Evolutionary conservation across 2,113 vertebrate species (phyloP).

Genomic region (Syngnathus typhle): DNA sequence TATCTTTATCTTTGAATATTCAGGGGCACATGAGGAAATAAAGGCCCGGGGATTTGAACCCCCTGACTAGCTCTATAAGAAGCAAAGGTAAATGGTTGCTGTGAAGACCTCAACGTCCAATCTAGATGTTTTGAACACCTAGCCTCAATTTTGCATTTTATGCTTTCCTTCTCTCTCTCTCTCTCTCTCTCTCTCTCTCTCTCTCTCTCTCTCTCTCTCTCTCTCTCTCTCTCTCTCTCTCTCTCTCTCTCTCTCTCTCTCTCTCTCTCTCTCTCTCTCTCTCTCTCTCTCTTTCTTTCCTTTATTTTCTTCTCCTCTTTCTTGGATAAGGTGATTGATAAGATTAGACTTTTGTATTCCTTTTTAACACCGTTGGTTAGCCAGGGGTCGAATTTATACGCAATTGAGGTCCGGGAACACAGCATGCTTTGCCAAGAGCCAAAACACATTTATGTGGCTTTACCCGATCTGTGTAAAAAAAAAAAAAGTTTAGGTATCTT

Average conservation of each 20-base stretch:
- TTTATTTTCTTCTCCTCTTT: slow-evolving; percentile 34
- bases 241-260: slow-evolving; percentile 55
- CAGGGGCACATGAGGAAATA: slow-evolving; percentile 79
- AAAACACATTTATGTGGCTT: neutral
- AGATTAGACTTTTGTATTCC: slow-evolving; percentile 4
- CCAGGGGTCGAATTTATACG: slow-evolving; percentile 71
- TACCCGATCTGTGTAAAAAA: slow-evolving; percentile 17
- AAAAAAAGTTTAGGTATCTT: slow-evolving; percentile 12
- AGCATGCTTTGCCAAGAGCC: slow-evolving; percentile 44
- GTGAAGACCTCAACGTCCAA: slow-evolving; percentile 70
- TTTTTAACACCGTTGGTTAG: slow-evolving; percentile 51
- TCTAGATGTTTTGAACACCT: slow-evolving; percentile 68
- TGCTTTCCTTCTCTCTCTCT: slow-evolving; percentile 53
- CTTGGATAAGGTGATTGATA: slow-evolving; percentile 8
- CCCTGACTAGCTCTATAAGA: slow-evolving; percentile 76
- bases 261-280: slow-evolving; percentile 53
- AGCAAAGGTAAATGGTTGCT: slow-evolving; percentile 76
- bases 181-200: too few relatives aligned
- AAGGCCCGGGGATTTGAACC: slow-evolving; percentile 76
- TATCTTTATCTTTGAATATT: slow-evolving; percentile 78
- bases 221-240: slow-evolving; percentile 54
- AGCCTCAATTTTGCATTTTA: slow-evolving; percentile 60
- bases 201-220: slow-evolving; percentile 53
- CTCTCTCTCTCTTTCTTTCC: slow-evolving; percentile 50
- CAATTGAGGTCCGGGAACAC: slow-evolving; percentile 59